Percentiles rank a stretch among this genome's conserved stretches.
Evolutionary conservation across 2,888 invertebrate species (phyloP).

Genomic region (Shargacucullia verbasci): DNA sequence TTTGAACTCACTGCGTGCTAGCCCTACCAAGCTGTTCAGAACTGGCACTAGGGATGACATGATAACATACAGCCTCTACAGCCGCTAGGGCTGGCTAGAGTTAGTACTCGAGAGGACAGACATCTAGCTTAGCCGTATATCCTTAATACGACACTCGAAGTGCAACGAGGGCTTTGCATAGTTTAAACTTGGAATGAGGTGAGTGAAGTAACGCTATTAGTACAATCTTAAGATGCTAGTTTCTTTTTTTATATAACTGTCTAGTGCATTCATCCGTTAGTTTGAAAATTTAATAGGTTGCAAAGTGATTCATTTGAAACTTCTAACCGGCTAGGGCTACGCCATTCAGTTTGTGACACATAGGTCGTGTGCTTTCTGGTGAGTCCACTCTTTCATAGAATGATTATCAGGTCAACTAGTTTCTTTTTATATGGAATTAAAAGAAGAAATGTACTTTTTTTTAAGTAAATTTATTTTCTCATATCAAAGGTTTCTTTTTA

Average conservation of each 20-base stretch:
- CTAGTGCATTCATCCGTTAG: conserved; percentile 13
- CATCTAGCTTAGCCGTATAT: conserved; percentile 11
- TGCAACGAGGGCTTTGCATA: conserved; percentile 20
- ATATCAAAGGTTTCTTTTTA: no score
- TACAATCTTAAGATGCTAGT: conserved; percentile 8
- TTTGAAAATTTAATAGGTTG: conserved; percentile 16
- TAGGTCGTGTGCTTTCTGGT: no score
- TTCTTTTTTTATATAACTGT: conserved; percentile 2
- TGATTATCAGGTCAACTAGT: no score
- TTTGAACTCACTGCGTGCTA: not conserved
- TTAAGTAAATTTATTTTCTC: no score
- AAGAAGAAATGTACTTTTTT: no score
- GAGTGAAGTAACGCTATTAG: conserved; percentile 15
- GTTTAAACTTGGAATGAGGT: conserved; percentile 34
- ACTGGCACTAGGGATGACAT: conserved; percentile 5
- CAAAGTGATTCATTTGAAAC: conserved; percentile 25
- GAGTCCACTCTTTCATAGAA: no score
- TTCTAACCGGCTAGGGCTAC: no score
- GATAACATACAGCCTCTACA: no score
- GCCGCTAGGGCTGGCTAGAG: conserved; percentile 13
- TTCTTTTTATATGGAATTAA: no score
- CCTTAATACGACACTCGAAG: conserved; percentile 8
- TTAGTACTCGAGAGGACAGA: conserved; percentile 14
- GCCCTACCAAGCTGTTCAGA: conserved; percentile 9
- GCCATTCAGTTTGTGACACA: not conserved